Conservation (phyloP, 2,797 vertebrate genomes). For the Sarcophilus harrisii region DNA sequence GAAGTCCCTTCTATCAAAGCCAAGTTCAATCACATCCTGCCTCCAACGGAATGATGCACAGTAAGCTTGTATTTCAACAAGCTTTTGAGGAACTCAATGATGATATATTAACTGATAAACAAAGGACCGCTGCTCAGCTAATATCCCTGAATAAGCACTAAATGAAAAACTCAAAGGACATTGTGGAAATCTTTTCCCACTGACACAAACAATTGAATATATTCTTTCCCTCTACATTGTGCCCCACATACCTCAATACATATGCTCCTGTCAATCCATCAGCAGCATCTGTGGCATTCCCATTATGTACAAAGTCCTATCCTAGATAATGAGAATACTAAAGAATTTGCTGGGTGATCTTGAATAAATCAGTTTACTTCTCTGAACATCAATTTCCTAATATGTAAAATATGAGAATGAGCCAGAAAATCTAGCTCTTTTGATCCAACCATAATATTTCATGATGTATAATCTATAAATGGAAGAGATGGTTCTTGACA, state of each 20-base stretch:
- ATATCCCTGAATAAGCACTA: constrained; percentile 39
- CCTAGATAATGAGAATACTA: background rate
- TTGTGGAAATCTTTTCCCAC: constrained; percentile 21
- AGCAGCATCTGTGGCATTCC: constrained; percentile 2
- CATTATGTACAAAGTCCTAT: background rate
- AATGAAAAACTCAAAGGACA: constrained; percentile 42
- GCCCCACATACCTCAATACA: background rate
- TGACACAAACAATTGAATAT: background rate
- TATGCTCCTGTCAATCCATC: background rate
- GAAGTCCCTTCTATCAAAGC: constrained; percentile 49
- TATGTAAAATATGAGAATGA: background rate
- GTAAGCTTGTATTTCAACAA: constrained; percentile 73
- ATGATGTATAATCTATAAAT: background rate
- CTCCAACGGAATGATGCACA: constrained; percentile 64
- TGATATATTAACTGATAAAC: constrained; percentile 62
- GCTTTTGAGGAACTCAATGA: constrained; percentile 46
- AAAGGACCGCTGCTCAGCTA: background rate
- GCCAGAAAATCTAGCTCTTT: background rate
- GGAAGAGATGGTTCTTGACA: background rate
- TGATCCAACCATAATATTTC: background rate
- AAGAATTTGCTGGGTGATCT: background rate
- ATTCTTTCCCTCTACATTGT: background rate
- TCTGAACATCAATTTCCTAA: background rate
- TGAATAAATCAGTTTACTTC: background rate
- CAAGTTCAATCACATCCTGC: constrained; percentile 49